Conservation (phyloP, 2,888 invertebrate genomes). For the Branchellion lobata region DNA sequence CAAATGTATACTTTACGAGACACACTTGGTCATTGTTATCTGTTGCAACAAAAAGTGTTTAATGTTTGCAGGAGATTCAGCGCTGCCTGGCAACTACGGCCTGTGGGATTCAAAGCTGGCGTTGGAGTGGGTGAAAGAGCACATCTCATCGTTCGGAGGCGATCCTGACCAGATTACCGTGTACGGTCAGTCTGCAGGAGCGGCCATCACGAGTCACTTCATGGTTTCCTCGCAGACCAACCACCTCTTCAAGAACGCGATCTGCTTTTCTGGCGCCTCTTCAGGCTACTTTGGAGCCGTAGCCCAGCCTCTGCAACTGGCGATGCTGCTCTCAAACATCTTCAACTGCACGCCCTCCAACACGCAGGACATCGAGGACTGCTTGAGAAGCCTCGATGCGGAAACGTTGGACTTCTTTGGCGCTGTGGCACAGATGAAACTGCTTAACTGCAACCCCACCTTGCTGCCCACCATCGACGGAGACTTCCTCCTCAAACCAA, state of each 20-base stretch:
- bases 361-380: constrained; percentile 45
- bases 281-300: constrained; percentile 40
- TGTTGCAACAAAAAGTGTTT: not conserved
- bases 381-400: constrained; percentile 45
- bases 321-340: constrained; percentile 42
- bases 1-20: too few relatives aligned
- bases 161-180: constrained; percentile 47
- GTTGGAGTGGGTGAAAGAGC: constrained; percentile 65
- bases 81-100: constrained; percentile 68
- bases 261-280: constrained; percentile 46
- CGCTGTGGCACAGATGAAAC: constrained; percentile 10
- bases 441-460: constrained; percentile 39
- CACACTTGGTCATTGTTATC: too few relatives aligned
- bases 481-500: constrained; percentile 44
- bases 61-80: constrained; percentile 40
- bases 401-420: constrained; percentile 47
- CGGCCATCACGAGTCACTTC: constrained; percentile 47
- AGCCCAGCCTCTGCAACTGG: constrained; percentile 32
- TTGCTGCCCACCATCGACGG: constrained; percentile 49
- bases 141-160: constrained; percentile 58
- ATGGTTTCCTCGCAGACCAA: constrained; percentile 44
- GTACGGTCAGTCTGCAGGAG: constrained; percentile 51
- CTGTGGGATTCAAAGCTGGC: constrained; percentile 65
- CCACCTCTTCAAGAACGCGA: constrained; percentile 45
- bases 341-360: constrained; percentile 37